These are phyloP conservation scores for Otolemur garnettii DNA, from an alignment of 2,113 vertebrate species.

Conservation along the genomic window DNA sequence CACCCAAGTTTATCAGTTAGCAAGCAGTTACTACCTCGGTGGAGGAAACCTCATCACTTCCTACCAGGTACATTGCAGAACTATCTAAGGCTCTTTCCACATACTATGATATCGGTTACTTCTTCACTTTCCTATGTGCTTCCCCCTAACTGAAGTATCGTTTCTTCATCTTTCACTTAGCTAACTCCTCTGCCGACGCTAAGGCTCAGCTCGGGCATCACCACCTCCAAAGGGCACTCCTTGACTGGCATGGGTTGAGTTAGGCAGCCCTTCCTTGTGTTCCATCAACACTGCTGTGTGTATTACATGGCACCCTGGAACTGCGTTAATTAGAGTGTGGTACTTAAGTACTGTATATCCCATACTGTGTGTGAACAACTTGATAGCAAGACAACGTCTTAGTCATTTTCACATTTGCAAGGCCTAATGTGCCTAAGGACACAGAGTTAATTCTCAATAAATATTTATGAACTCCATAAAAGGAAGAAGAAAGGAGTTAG, in stretches of 20 bases:
- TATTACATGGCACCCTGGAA: not conserved
- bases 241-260: not conserved
- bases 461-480: not conserved
- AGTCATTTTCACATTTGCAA: not conserved
- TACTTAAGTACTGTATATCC: not conserved
- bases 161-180: not conserved
- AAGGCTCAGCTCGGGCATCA: not conserved
- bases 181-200: not conserved
- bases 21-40: not conserved
- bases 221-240: not conserved
- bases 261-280: not conserved
- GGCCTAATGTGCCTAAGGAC: not conserved
- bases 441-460: constrained; percentile 32
- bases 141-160: not conserved
- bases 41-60: not conserved
- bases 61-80: not conserved
- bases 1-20: not conserved
- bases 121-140: not conserved
- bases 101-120: not conserved
- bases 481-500: not conserved
- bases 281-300: rapidly evolving
- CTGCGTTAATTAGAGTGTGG: not conserved
- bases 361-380: not conserved
- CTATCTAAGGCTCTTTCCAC: not conserved
- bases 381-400: not conserved